Evolutionary conservation across 2,113 vertebrate genomes (phyloP), one percentile per base, ranked within the genome.

Genomic region (Tragelaphus scriptus): DNA sequence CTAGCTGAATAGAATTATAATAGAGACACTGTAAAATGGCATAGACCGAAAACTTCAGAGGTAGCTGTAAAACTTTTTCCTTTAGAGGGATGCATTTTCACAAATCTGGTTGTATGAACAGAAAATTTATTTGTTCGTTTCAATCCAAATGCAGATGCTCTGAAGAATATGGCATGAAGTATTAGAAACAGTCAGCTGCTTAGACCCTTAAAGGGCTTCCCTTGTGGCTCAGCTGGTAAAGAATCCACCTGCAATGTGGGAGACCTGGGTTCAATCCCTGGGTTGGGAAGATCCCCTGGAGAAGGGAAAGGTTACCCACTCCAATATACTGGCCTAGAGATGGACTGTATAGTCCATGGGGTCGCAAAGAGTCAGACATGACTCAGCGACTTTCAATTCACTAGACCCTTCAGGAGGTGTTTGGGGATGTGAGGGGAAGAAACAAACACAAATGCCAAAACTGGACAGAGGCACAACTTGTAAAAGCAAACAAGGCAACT

Each of bases 1-100:
- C 32, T 7, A 97, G 94, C 71, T 79, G 79, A 93, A 93, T 30
- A 71, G 59, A 98, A 95, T 97, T 92, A 58, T 61, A 85, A 89
- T 13, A 85, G 55, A 95, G 47, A 90, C n/a, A 87, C 2, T 92
- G 85, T 79, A 91, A 93, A 58, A 87, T 40, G 40, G 58, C 61
- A 80, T 25, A 94, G 21, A 93, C n/a, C 11, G 71, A 96, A 90
- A 81, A 87, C 40, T 77, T 28, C 85, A 87, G 51, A 71, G n/a
- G 13, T 63, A 61, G 58, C 16, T 63, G 13, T 87, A 97, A 89
- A 93, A 44, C 4, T 58, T 51, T 61, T 15, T 44, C n/a, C 6
- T 56, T 63, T 71, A 53, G 25, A 80, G 14, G 17, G 30, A 82
- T 68, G 32, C 15, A 58, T 40, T 90, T 26, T 87, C 91, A 21